Evolutionary conservation across 2,888 invertebrate genomes (phyloP).

Genomic region (Agonopterix arenella): DNA sequence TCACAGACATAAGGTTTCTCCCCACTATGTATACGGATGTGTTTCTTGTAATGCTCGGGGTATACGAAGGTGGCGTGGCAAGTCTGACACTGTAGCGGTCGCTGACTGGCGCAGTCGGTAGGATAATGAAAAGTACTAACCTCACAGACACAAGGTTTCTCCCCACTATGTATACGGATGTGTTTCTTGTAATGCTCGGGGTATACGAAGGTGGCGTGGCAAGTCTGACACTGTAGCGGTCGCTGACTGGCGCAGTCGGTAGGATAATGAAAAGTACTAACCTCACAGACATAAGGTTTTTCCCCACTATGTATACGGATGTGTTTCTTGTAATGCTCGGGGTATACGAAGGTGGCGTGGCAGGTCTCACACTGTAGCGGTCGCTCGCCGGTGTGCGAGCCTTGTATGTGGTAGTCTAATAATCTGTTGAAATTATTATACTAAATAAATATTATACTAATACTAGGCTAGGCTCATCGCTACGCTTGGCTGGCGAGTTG

Average conservation of each 20-base stretch:
- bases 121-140: conserved; percentile 80
- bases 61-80: conserved; percentile 89
- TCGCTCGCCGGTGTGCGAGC: conserved; percentile 87
- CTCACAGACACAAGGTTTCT: conserved; percentile 85
- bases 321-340: conserved; percentile 90
- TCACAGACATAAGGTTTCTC: conserved; percentile 86
- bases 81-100: conserved; percentile 83
- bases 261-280: conserved; percentile 22
- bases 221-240: conserved; percentile 83
- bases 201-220: conserved; percentile 88
- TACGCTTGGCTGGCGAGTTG: no score
- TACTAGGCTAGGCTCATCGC: no score
- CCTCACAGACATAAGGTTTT: conserved; percentile 85
- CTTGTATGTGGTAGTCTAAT: conserved; percentile 88
- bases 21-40: conserved; percentile 86
- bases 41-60: conserved; percentile 89
- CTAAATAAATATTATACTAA: not conserved
- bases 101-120: conserved; percentile 89
- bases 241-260: conserved; percentile 70
- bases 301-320: conserved; percentile 86
- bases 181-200: conserved; percentile 91
- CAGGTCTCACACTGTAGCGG: conserved; percentile 85
- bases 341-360: conserved; percentile 87
- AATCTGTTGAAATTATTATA: conserved; percentile 58
- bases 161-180: conserved; percentile 85